Evolutionary conservation across 2,113 vertebrate genomes (phyloP).

Genomic region (Cyphomyrus plagiostoma): DNA sequence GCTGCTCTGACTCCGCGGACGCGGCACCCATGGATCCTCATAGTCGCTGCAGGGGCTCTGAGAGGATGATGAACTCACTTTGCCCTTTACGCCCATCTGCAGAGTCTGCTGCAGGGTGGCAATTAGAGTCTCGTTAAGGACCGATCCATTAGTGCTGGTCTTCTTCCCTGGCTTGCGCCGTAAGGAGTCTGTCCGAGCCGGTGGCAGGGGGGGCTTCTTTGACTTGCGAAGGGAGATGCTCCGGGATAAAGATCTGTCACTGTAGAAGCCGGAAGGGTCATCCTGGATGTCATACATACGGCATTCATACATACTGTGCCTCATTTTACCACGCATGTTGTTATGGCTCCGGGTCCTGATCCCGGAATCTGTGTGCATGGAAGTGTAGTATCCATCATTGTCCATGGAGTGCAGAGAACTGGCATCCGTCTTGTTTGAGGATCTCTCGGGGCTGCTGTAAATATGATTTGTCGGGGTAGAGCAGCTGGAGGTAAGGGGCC

Average conservation of each 20-base stretch:
- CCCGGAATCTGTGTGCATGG: slow-evolving; percentile 66
- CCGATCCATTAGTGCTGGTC: slow-evolving; percentile 52
- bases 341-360: slow-evolving; percentile 58
- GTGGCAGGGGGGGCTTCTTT: slow-evolving; percentile 86
- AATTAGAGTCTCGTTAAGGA: slow-evolving; percentile 83
- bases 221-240: slow-evolving; percentile 88
- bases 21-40: slow-evolving; percentile 85
- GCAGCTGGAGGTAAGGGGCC: slow-evolving; percentile 63
- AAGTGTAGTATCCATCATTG: slow-evolving; percentile 72
- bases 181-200: slow-evolving; percentile 87
- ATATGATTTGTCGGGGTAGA: slow-evolving; percentile 74
- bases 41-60: slow-evolving; percentile 89
- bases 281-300: slow-evolving; percentile 59
- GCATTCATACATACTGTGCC: slow-evolving; percentile 80
- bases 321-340: slow-evolving; percentile 49
- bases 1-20: slow-evolving; percentile 85
- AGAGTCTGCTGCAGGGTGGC: slow-evolving; percentile 87
- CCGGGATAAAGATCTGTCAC: slow-evolving; percentile 72
- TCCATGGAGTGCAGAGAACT: slow-evolving; percentile 78
- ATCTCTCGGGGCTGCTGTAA: slow-evolving; percentile 75
- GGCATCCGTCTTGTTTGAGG: slow-evolving; percentile 68
- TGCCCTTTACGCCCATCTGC: slow-evolving; percentile 73
- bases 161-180: slow-evolving; percentile 72
- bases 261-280: slow-evolving; percentile 56
- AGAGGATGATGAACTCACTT: slow-evolving; percentile 76